Evolutionary conservation across 2,888 invertebrate genomes (phyloP), one percentile per base, ranked within the genome.

Genomic region (Julus scanicus): DNA sequence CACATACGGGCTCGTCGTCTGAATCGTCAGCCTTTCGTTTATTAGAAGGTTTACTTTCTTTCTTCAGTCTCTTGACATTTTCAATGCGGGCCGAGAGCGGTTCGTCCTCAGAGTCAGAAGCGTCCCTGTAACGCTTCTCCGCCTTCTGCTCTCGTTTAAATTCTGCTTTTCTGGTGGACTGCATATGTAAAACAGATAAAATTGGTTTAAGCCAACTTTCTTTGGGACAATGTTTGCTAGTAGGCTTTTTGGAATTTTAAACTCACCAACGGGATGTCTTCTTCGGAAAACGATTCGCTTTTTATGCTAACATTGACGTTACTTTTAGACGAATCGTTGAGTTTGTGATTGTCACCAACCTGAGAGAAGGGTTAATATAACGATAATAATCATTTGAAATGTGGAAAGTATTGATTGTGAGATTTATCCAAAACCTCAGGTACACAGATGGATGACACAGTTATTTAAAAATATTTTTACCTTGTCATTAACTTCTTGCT

Each of bases 11-110:
- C 20, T 88, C 87, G 40, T 88, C 88, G 44, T 88, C 88, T 0
- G 83, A 39, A 71, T 80, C 87, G 15, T 84, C 49, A 29, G 84
- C 49, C 29, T 87, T 84, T 48, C 88, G 39, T 86, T 91, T 92
- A 89, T 92, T 92, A 13, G 91, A 91, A 94, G 94, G 90, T 95
- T 95, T 83, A 94, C 94, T 91, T 9, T 89, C 86, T 91, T 86
- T 90, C 88, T 90, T 91, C 8, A 85, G 88, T 63, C 89, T 90
- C 87, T 89, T 88, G n/a, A 88, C 53, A 88, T 89, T 90, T 91
- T 95, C 95, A 91, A 96, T 96, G 48, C 95, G 93, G 86, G 94
- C 94, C 17, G 93, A 93, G 88, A 96, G 92, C 37, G 96, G 96
- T 57, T 94, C 91, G 91, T 96, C 95, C 90, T 96, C 95, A 89